These are phyloP conservation scores for Drosophila lacteicornis DNA, from an alignment of 1,140 invertebrate species.

Conservation along the genomic window DNA sequence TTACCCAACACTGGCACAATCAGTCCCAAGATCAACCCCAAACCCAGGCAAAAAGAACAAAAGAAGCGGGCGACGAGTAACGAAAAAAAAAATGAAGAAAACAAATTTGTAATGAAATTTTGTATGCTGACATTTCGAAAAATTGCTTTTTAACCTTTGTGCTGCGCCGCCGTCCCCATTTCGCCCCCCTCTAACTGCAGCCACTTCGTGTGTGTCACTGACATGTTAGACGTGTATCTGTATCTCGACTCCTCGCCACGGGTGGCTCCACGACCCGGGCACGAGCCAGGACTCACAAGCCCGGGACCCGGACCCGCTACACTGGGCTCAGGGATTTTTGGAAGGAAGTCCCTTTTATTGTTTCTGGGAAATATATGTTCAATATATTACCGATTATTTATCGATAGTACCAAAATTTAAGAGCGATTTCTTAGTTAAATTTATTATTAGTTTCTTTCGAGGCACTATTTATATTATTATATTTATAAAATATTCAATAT, in stretches of 20 bases:
- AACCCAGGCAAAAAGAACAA: conserved; percentile 26
- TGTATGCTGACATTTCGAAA: conserved; percentile 82
- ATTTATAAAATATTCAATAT: no score
- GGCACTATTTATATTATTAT: no score
- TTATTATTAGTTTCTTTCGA: no score
- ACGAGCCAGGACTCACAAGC: neutral
- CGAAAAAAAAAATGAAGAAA: conserved; percentile 55
- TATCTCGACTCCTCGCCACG: conserved; percentile 39
- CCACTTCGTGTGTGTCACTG: conserved; percentile 66
- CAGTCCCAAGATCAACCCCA: neutral
- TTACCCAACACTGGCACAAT: neutral
- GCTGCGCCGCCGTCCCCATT: conserved; percentile 19
- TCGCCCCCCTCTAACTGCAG: conserved; percentile 18
- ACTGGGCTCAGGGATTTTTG: neutral
- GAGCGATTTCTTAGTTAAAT: neutral
- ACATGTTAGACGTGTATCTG: conserved; percentile 77
- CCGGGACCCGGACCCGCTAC: neutral
- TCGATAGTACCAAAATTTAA: no score
- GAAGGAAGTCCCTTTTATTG: neutral
- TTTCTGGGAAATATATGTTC: neutral
- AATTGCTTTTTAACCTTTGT: conserved; percentile 83
- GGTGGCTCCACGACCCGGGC: conserved; percentile 25
- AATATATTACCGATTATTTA: neutral
- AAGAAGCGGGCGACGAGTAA: conserved; percentile 10
- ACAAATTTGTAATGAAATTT: conserved; percentile 82